These are phyloP conservation scores for Mnemiopsis leidyi DNA, from an alignment of 37 sponge, comb jelly and placozoan genomes.

Conservation along the genomic window DNA sequence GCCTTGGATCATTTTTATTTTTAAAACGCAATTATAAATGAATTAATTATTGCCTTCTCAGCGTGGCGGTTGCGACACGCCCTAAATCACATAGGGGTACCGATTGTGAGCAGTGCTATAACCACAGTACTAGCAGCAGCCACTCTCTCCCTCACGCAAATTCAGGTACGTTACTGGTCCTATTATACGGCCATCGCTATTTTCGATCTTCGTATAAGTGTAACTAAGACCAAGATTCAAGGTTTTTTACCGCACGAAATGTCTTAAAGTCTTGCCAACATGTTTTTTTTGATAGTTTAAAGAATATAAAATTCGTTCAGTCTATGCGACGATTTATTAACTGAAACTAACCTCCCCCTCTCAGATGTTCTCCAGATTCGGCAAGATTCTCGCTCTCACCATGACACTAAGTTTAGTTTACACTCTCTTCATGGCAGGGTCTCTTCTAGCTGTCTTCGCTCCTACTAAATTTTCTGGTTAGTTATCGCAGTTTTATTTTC, in stretches of 20 bases:
- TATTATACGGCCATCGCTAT: neutral
- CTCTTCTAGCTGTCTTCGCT: slow-evolving; percentile 50
- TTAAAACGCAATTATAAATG: no score
- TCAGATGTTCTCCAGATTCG: slow-evolving; percentile 77
- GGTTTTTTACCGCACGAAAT: no score
- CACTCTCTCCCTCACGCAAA: slow-evolving; percentile 72
- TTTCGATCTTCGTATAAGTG: no score
- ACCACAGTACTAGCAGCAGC: slow-evolving; percentile 80
- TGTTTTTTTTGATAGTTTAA: no score
- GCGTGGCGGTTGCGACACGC: slow-evolving; percentile 68
- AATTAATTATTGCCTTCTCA: neutral
- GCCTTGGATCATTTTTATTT: no score
- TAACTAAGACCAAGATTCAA: no score
- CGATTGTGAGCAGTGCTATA: slow-evolving; percentile 82
- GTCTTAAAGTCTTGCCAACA: no score
- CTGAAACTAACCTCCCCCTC: neutral
- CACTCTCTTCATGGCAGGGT: slow-evolving; percentile 66
- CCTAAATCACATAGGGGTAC: slow-evolving; percentile 76
- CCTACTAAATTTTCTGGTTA: slow-evolving; percentile 18
- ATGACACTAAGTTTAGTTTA: slow-evolving; percentile 73
- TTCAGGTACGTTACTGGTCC: neutral
- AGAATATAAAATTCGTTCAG: no score
- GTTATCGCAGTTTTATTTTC: neutral
- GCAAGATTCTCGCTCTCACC: slow-evolving; percentile 77
- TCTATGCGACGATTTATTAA: no score